Evolutionary conservation across 2,113 vertebrate genomes (phyloP).

Genomic region (Oreotragus oreotragus): DNA sequence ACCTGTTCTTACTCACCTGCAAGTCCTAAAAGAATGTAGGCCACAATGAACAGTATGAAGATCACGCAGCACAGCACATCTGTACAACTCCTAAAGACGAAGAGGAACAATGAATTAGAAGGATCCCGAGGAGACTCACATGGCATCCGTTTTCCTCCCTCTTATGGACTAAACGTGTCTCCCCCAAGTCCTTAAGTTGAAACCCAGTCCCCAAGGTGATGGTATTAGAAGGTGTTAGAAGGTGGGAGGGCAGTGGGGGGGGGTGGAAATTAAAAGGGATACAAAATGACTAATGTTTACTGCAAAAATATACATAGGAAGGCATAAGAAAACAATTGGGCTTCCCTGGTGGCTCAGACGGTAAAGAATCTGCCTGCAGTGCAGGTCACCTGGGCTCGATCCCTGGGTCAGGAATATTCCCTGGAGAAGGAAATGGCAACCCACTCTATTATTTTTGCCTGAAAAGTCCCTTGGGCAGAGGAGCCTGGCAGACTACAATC

Average conservation of each 20-base stretch:
- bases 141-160: background rate
- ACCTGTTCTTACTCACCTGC: slow-evolving; percentile 88
- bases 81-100: slow-evolving; percentile 88
- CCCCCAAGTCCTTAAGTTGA: background rate
- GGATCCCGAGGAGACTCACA: background rate
- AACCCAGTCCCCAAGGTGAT: background rate
- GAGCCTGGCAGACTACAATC: background rate
- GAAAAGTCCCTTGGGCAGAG: background rate
- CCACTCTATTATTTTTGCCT: background rate
- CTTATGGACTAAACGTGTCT: background rate
- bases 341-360: background rate
- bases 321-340: background rate
- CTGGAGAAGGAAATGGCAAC: background rate
- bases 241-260: accelerated
- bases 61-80: slow-evolving; percentile 92
- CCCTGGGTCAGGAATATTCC: background rate
- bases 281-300: background rate
- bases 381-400: background rate
- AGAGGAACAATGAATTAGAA: slow-evolving; percentile 66
- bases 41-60: slow-evolving; percentile 91
- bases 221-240: background rate
- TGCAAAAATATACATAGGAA: background rate
- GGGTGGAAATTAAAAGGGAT: slow-evolving; percentile 17
- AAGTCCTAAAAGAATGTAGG: slow-evolving; percentile 93
- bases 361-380: background rate